Evolutionary conservation across 2,113 vertebrate species (phyloP).

Genomic region (Mus spicilegus): DNA sequence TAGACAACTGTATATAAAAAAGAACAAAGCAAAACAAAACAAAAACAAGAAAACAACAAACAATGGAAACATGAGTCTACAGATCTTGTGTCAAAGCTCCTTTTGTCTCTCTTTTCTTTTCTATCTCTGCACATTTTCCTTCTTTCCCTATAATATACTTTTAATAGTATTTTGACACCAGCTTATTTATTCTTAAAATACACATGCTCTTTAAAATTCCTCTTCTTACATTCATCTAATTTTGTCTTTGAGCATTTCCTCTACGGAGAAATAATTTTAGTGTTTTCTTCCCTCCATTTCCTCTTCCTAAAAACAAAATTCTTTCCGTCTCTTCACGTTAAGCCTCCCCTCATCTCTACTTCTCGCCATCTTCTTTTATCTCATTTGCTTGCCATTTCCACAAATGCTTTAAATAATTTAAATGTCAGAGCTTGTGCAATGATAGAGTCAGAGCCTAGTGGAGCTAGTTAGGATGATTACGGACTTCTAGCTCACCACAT

Average conservation of each 20-base stretch:
- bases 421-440: neutral
- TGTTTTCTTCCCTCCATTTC: neutral
- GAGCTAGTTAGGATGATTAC: constrained; percentile 92
- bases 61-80: neutral
- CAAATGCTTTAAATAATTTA: neutral
- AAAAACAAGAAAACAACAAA: neutral
- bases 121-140: neutral
- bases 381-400: neutral
- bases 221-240: neutral
- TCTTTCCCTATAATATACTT: neutral
- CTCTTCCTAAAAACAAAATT: neutral
- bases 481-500: constrained; percentile 97
- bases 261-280: neutral
- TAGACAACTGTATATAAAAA: neutral
- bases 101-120: neutral
- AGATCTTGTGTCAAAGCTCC: neutral
- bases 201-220: neutral
- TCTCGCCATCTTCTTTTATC: neutral
- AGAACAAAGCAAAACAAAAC: neutral
- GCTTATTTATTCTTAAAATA: neutral
- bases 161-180: neutral
- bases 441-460: neutral
- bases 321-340: neutral
- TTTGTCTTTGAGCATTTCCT: neutral
- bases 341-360: neutral